Evolutionary conservation across 2,888 invertebrate genomes (phyloP), one percentile per base, ranked within the genome.

Genomic region (Pollenia griseotomentosa): DNA sequence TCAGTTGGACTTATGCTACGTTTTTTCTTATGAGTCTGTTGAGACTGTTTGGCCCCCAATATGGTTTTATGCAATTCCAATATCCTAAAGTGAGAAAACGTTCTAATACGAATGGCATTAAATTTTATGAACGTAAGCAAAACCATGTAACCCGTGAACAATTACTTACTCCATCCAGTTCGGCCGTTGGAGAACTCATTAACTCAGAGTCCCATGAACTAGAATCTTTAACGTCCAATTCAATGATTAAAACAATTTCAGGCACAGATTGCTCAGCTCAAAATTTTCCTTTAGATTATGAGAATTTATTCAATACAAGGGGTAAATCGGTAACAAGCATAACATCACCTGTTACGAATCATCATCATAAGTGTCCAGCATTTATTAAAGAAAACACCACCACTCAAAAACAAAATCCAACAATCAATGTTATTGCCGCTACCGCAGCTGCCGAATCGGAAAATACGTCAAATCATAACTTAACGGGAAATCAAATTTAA

Each of bases 1-100:
- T 97, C 14, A 98, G 98, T 94, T 99, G 99, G 98, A 92, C 96
- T 23, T 98, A 97, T 92, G 96, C 98, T n/a, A 98, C 98, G 0
- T 97, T 98, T 92, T 97, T 97, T 92, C 95, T 98, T 61, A 96
- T 97, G 91, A 96, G 97, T 6, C 92, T 98, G 86, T 94, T 98
- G 46, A 95, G 96, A 78, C 93, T 96, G 42, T 94, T 96, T 84
- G 98, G 98, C 0, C 97, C 97, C 19, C 92, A 93, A 73, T 93
- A 93, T 61, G 94, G 94, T 90, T 95, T 95, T 90, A 95, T 95
- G 90, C 95, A 95, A 89, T 94, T 95, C 92, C 92, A 92, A 65
- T 95, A 94, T 92, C 94, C 94, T 0, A 83, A 83, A 11, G 85
- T 91, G 42, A 89, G 86, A n/a, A 93, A 93, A 71, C 90, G 90